These are phyloP conservation scores for Myotis myotis DNA, from an alignment of 2,797 vertebrate genomes.

Conservation along the genomic window DNA sequence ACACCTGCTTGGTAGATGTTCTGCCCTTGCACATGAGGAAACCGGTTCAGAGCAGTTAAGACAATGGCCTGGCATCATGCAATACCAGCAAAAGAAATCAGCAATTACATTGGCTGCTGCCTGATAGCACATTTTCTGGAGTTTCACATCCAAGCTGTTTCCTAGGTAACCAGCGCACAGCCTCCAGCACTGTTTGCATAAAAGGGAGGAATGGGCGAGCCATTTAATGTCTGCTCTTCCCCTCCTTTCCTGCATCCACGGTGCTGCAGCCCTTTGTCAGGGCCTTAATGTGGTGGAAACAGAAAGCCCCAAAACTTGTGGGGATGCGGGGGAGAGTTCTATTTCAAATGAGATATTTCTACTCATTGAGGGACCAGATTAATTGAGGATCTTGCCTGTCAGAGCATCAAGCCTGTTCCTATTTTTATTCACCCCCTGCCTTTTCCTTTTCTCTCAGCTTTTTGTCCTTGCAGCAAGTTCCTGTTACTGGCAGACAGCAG, in stretches of 20 bases:
- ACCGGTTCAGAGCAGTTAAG: background rate
- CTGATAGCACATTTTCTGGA: constrained; percentile 55
- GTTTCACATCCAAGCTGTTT: constrained; percentile 61
- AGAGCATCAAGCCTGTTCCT: background rate
- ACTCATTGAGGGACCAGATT: background rate
- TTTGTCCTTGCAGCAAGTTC: background rate
- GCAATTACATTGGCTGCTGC: constrained; percentile 46
- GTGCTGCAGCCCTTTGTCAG: constrained; percentile 34
- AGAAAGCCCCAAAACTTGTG: constrained; percentile 26
- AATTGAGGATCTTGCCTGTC: background rate
- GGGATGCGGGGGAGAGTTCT: background rate
- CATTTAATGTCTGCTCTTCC: background rate
- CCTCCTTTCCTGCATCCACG: constrained; percentile 15
- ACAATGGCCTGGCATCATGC: background rate
- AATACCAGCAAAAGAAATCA: background rate
- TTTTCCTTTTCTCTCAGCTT: constrained; percentile 4
- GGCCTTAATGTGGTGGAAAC: background rate
- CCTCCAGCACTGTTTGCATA: constrained; percentile 41
- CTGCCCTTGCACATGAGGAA: background rate
- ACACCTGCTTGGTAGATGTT: background rate
- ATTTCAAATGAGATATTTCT: constrained; percentile 17
- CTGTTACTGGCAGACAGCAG: background rate
- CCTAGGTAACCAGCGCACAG: constrained; percentile 75
- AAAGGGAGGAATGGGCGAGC: background rate
- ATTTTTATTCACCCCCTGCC: constrained; percentile 4